phyloP scores from a whole-genome alignment of 2,113 vertebrate species.

The Amphiprion ocellaris region DNA sequence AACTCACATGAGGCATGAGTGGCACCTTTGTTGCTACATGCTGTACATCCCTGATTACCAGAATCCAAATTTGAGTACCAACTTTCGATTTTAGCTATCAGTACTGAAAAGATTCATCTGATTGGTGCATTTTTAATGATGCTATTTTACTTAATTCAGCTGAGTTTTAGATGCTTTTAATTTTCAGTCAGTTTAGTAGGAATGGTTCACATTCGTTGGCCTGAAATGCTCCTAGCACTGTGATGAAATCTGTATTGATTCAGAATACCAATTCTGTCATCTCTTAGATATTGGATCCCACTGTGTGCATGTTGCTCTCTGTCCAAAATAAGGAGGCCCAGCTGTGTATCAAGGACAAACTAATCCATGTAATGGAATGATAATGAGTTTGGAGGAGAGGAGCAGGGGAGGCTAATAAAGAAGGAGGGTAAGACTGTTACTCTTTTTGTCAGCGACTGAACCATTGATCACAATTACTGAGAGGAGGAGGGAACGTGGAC shows the following conservation, averaged over 20 bases:
- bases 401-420: slow-evolving; percentile 26
- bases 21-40: too few species aligned
- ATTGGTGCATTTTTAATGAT: neutral
- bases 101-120: too few species aligned
- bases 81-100: too few species aligned
- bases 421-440: slow-evolving; percentile 6
- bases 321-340: neutral
- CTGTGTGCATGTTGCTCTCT: neutral
- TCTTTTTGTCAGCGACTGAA: slow-evolving; percentile 12
- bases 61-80: too few species aligned
- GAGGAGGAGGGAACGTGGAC: neutral
- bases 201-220: neutral
- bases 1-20: too few species aligned
- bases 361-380: slow-evolving; percentile 59
- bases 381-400: slow-evolving; percentile 53
- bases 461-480: slow-evolving; percentile 50
- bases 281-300: neutral
- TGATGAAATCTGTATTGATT: neutral
- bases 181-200: neutral
- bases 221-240: neutral
- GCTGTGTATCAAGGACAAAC: slow-evolving; percentile 19
- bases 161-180: neutral
- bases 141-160: neutral
- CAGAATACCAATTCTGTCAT: neutral
- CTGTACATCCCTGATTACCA: too few species aligned